Base-by-base conservation (phyloP, 2,888 invertebrate genomes). In the Dyspetes luteomarginatus region DNA sequence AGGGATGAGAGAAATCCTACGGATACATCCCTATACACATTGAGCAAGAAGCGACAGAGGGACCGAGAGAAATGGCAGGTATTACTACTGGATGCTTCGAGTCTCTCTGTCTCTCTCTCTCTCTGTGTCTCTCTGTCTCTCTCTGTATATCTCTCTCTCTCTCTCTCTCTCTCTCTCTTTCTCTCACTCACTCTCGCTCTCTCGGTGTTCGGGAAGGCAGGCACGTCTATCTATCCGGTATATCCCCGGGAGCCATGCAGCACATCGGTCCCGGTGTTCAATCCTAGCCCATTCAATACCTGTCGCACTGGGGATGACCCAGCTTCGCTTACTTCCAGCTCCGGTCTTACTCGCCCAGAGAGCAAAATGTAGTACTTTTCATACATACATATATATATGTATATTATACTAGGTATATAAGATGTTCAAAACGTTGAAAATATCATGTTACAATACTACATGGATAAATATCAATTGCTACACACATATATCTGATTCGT, bases 171-270 rank as follows among this genome's bases (percentile, higher is more conserved):
- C n/a, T n/a, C n/a, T n/a, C n/a, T n/a, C n/a, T n/a, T n/a, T n/a
- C n/a, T n/a, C n/a, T n/a, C n/a, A n/a, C n/a, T n/a, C n/a, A n/a
- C n/a, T n/a, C n/a, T n/a, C n/a, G n/a, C n/a, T n/a, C n/a, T 64
- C 22, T 19, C 22, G 24, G 48, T 50, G 17, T 62, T 52, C 45
- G 24, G 77, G 48, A 79, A 82, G 72, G 62, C 67, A 68, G 30
- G 68, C 78, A 78, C 78, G 82, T 82, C 81, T 77, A 69, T 80
- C 83, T 81, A 81, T 67, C 68, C 30, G 24, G 17, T 68, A 62
- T 55, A 81, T 76, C 68, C 55, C 74, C 65, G 60, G 36, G 43
- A 71, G 71, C 65, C 22, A 45, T 45, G 24, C 71, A 67, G 58
- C 67, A 67, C 75, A 75, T 80, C 72, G 60, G 72, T 58, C 55